Evolutionary conservation across 2,888 invertebrate genomes (phyloP), one percentile per base, ranked within the genome.

Genomic region (Synanthedon formicaeformis): DNA sequence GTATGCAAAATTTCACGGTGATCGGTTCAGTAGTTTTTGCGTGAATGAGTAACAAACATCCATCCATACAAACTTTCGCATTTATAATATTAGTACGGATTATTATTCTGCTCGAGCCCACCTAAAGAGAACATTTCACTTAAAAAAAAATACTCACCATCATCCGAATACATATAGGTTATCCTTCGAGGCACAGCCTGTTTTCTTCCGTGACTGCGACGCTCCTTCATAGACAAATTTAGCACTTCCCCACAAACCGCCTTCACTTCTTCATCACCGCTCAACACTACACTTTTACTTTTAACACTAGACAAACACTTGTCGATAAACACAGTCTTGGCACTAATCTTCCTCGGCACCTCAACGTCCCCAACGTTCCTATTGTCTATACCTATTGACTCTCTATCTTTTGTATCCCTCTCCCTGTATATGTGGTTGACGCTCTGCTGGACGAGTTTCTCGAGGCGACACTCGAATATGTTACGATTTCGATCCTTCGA

Each of bases 111-210:
- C n/a, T n/a, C n/a, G n/a, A n/a, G n/a, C n/a, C n/a, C n/a, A n/a
- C 2, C 16, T 16, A 16, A 16, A 16, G 18, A 23, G 23, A 23
- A 23, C 5, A 23, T 5, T 23, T 23, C 23, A 23, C 23, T 23
- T 5, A 23, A 34, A 34, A 34, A 34, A 34, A 34, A 34, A 34
- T 4, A 65, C 75, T 59, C 27, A 85, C 86, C 83, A 57, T 81
- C 73, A 58, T 60, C 66, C 53, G 84, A 77, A 18, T 63, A 73
- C 0, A 65, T 67, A 14, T 69, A 75, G 0, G 81, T 62, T n/a
- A 87, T 79, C 58, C 85, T 64, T n/a, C 81, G 54, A 0, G 87
- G 86, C 56, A 83, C 85, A 2, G 78, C 61, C 64, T 87, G 86
- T 41, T 87, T 87, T 58, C 87, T 67, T 0, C 86, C 87, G 27